Conservation (phyloP, 2,888 invertebrate genomes). For the Mythimna pallens region DNA sequence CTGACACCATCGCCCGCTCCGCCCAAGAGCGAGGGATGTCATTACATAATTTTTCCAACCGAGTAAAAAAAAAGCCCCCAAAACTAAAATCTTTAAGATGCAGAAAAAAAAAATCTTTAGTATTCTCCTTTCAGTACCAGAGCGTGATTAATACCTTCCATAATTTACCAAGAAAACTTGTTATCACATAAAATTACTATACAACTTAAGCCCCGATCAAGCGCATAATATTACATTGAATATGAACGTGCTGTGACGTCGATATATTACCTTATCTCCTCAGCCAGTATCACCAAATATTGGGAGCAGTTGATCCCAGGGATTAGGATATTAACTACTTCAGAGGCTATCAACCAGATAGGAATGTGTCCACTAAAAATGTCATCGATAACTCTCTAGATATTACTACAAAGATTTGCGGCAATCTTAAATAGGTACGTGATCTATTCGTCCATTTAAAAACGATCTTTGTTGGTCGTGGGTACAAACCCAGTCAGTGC, state of each 20-base stretch:
- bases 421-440: neutral
- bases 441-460: neutral
- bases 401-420: slow-evolving; percentile 13
- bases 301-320: slow-evolving; percentile 45
- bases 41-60: too few relatives aligned
- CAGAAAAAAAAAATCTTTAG: too few relatives aligned
- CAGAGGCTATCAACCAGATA: slow-evolving; percentile 24
- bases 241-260: neutral
- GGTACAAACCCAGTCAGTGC: too few relatives aligned
- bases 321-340: slow-evolving; percentile 17
- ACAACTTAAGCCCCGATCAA: slow-evolving; percentile 6
- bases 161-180: neutral
- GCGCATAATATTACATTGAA: neutral
- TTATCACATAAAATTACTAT: neutral
- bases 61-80: too few relatives aligned
- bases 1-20: too few relatives aligned
- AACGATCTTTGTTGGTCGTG: neutral
- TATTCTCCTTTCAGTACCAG: too few relatives aligned
- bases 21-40: too few relatives aligned
- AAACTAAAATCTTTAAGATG: too few relatives aligned
- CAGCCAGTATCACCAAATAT: slow-evolving; percentile 12
- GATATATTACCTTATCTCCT: slow-evolving; percentile 42
- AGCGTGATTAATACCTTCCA: neutral
- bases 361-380: neutral
- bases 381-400: neutral